These are phyloP conservation scores for Psix sp. DNA, from an alignment of 1,140 invertebrate species.

Conservation along the genomic window DNA sequence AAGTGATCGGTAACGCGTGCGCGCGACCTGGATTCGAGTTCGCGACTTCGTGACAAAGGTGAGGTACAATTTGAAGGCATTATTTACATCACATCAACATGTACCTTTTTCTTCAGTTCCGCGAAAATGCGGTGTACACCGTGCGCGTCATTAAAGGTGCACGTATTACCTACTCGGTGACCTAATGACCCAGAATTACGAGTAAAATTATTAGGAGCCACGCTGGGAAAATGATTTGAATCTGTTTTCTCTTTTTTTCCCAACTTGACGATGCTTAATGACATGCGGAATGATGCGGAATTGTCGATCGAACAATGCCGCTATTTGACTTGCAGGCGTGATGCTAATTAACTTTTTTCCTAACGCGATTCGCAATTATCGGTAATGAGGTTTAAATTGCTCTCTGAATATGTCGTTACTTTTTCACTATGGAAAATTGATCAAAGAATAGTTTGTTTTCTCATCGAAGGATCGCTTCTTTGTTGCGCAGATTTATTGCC, in stretches of 20 bases:
- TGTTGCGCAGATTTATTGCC: too few species aligned
- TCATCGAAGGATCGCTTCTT: too few species aligned
- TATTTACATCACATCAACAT: slow-evolving; percentile 53
- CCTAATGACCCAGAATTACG: slow-evolving; percentile 58
- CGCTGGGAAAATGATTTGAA: slow-evolving; percentile 55
- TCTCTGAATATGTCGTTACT: too few species aligned
- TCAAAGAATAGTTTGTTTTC: too few species aligned
- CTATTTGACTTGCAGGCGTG: too few species aligned
- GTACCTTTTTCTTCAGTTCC: slow-evolving; percentile 26
- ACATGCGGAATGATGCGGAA: slow-evolving; percentile 4
- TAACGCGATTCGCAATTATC: too few species aligned
- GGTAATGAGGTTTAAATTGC: too few species aligned
- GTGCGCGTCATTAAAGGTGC: slow-evolving; percentile 32
- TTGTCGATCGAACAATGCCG: too few species aligned
- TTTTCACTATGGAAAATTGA: too few species aligned
- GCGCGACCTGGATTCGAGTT: slow-evolving; percentile 50
- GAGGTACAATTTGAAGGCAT: slow-evolving; percentile 45
- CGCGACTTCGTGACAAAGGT: slow-evolving; percentile 57
- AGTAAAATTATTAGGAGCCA: slow-evolving; percentile 32
- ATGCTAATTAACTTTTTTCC: too few species aligned
- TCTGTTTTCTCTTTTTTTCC: slow-evolving; percentile 44
- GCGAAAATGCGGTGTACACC: slow-evolving; percentile 24
- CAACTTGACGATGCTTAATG: slow-evolving; percentile 10
- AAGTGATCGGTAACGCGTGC: slow-evolving; percentile 39
- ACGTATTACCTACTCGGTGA: slow-evolving; percentile 48